phyloP scores from a whole-genome alignment of 1,140 invertebrate species.

The Helicoverpa armigera region DNA sequence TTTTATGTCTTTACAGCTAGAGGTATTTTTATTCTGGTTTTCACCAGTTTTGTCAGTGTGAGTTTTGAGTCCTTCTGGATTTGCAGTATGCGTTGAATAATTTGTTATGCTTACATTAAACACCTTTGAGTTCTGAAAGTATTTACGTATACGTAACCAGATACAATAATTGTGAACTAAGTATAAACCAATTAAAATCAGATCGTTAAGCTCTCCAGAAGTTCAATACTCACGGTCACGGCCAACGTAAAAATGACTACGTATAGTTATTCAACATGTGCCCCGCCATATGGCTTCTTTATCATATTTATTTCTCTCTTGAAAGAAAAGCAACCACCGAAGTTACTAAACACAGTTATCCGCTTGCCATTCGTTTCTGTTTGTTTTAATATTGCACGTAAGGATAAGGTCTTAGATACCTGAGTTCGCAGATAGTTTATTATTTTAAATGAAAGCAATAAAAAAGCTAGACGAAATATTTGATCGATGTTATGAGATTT shows the following conservation, averaged over 20 bases:
- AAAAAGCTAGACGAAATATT: conserved; percentile 13
- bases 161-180: background rate
- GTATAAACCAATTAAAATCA: conserved; percentile 52
- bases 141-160: conserved; percentile 18
- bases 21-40: conserved; percentile 12
- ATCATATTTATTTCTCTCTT: conserved; percentile 62
- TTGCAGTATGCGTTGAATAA: no score
- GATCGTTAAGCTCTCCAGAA: conserved; percentile 35
- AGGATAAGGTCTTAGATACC: background rate
- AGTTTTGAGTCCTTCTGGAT: background rate
- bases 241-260: conserved; percentile 56
- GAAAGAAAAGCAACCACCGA: conserved; percentile 60
- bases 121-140: background rate
- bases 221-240: conserved; percentile 69
- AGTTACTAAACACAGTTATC: conserved; percentile 54
- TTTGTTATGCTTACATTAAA: no score
- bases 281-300: conserved; percentile 72
- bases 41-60: background rate
- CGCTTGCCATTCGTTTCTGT: background rate
- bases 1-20: background rate
- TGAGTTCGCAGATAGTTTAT: background rate
- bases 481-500: conserved; percentile 29
- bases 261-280: conserved; percentile 64
- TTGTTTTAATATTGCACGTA: background rate
- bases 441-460: background rate